A percentile compares a stretch with the other conserved stretches of the same genome.
These are phyloP conservation scores for Ochropleura plecta DNA, from an alignment of 2,888 invertebrate species.

Conservation along the genomic window DNA sequence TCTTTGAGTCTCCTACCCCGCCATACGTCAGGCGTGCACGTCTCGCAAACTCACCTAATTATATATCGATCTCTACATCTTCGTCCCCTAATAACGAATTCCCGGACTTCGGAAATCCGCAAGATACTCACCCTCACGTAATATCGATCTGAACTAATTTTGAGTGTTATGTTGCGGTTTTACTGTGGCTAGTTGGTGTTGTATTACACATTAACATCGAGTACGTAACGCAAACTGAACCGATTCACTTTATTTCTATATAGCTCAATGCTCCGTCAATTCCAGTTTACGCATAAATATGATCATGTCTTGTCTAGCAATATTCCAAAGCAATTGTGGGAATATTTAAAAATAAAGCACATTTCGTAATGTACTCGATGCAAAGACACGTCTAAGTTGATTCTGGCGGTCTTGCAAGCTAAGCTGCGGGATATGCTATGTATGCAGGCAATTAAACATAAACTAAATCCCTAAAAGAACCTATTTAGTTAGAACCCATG, in stretches of 20 bases:
- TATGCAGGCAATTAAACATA: background rate
- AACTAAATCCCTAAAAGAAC: background rate
- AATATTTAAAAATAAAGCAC: background rate
- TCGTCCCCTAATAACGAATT: background rate
- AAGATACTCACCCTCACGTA: slow-evolving; percentile 26
- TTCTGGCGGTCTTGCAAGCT: slow-evolving; percentile 26
- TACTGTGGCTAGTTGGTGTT: slow-evolving; percentile 2
- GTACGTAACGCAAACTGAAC: slow-evolving; percentile 19
- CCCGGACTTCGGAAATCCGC: background rate
- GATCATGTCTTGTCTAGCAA: background rate
- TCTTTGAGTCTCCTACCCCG: slow-evolving; percentile 41
- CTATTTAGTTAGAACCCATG: background rate
- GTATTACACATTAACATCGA: slow-evolving; percentile 11
- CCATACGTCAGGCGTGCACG: background rate
- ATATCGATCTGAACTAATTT: slow-evolving; percentile 19
- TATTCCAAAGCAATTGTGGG: background rate
- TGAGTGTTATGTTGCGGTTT: slow-evolving; percentile 29
- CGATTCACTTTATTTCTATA: background rate
- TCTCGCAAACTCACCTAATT: background rate
- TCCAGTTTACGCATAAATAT: background rate
- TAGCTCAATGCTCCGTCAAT: slow-evolving; percentile 24
- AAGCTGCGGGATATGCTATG: background rate
- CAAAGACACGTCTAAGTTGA: background rate
- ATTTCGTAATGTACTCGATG: slow-evolving; percentile 42
- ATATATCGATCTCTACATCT: background rate